Evolutionary conservation across 2,797 vertebrate species (phyloP), one percentile per base, ranked within the genome.

Genomic region (Etheostoma nigrum): DNA sequence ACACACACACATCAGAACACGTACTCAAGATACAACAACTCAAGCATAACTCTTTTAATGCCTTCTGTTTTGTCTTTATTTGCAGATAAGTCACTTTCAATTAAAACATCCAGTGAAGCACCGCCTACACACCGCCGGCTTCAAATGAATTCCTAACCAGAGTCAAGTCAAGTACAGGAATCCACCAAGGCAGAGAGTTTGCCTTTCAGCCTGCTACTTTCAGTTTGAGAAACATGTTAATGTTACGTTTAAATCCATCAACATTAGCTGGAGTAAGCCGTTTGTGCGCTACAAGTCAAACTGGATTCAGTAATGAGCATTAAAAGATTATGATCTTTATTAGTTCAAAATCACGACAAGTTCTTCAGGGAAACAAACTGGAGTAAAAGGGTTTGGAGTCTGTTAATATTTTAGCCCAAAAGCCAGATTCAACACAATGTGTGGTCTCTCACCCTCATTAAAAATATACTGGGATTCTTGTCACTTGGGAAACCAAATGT

Each of bases 371-470:
- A 23, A 74, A 72, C 40, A 76, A 65, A 60, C 49, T 49, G 33
- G 11, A 25, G 4, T 21, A 53, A 69, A 79, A 42, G 19, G 47
- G 19, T 85, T 77, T n/a, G 3, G 33, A 49, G 42, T 40, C 4
- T 36, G 61, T 72, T 64, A 60, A 76, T 74, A 25, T 52, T 73
- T 61, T 36, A 66, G 78, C 49, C 33, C 5, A n/a, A 53, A 71
- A 53, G 60, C 25, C 44, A 6, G 45, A 70, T 78, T 61, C 72
- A 58, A 81, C 62, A 79, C 54, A 73, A 13, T 27, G 36, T 67
- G 57, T 27, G 48, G 68, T 82, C 45, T 65, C 64, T 67, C 68
- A 82, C 42, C 44, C 55, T 84, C 59, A 85, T 91, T 88, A 89
- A 84, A 89, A 88, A 73, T 65, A 62, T 7, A 72, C 49, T 25